Evolutionary conservation across 2,888 invertebrate genomes (phyloP), one percentile per base, ranked within the genome.

Genomic region (Xestia xanthographa): DNA sequence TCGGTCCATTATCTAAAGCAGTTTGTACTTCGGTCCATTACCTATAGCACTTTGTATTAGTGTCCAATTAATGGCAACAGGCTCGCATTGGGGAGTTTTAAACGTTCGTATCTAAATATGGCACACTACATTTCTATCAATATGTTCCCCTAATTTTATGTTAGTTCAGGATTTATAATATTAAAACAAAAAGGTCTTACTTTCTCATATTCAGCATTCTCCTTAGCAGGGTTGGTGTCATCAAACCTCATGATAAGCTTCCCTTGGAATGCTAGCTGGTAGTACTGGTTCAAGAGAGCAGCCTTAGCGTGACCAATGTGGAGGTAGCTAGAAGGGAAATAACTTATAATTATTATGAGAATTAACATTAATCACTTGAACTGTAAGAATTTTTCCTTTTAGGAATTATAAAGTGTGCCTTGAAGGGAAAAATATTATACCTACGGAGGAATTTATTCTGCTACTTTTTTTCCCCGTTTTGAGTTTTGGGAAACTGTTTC

Each of bases 221-320:
- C 99, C 93, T 99, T 99, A 22, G 99, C 99, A 8, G 99, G 99
- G 96, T 99, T 99, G 9, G 99, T 99, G 93, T 99, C 99, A 95
- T 99, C 99, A 93, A 99, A 99, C 85, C 99, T 97, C 99, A 99
- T 99, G 81, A 99, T 98, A 0, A 99, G 97, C 92, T 98, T 98
- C 0, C 99, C 99, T 90, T 99, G 96, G 94, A 99, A 99, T 1
- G 98, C 97, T 90, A 98, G 97, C 86, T 99, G 99, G 92, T 99
- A 99, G 95, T 99, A 99, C 93, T 99, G 99, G 95, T 99, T 99
- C 22, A 99, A 97, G 1, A 99, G 97, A 29, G 99, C 99, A 12
- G 99, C 99, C 94, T 99, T 99, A 0, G 99, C 99, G 95, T 99
- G 99, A 0, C 99, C 99, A 92, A 99, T 99, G 93, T 99, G 99